Conservation (phyloP, 2,113 vertebrate species). For the Ictalurus furcatus region DNA sequence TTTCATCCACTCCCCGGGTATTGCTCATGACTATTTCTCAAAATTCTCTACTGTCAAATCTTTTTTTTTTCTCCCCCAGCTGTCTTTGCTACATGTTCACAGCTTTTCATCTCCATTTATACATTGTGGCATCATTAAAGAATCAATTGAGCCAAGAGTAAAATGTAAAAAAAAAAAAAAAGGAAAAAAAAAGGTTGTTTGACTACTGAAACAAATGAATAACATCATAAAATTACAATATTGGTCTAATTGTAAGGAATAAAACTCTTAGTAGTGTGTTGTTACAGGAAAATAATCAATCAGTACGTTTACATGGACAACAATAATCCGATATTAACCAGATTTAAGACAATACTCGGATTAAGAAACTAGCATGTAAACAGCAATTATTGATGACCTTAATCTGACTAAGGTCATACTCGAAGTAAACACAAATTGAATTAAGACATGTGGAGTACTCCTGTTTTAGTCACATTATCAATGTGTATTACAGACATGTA, state of each 20-base stretch:
- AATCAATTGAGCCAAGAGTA: background rate
- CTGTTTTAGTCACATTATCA: no score
- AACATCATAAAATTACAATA: background rate
- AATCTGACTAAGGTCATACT: no score
- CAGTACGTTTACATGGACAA: no score
- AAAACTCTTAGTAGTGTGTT: no score
- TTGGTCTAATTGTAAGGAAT: background rate
- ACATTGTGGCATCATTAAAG: background rate
- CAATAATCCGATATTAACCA: no score
- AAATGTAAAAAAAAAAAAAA: background rate
- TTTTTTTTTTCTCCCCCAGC: no score
- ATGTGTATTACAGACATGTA: no score
- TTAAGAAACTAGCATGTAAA: no score
- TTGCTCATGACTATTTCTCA: conserved; percentile 48
- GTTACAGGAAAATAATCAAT: background rate
- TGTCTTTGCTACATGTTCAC: background rate
- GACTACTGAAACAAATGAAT: background rate
- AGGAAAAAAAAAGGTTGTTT: background rate
- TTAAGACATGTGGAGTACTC: no score
- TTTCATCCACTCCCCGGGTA: conserved; percentile 84
- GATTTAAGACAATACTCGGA: no score
- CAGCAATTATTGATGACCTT: no score
- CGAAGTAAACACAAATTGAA: no score
- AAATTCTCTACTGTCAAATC: background rate
- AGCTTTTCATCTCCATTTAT: background rate